A percentile compares a stretch with the other conserved stretches of the same genome.
Evolutionary conservation across 2,888 invertebrate genomes (phyloP).

Genomic region (Dinocampus coccinellae): DNA sequence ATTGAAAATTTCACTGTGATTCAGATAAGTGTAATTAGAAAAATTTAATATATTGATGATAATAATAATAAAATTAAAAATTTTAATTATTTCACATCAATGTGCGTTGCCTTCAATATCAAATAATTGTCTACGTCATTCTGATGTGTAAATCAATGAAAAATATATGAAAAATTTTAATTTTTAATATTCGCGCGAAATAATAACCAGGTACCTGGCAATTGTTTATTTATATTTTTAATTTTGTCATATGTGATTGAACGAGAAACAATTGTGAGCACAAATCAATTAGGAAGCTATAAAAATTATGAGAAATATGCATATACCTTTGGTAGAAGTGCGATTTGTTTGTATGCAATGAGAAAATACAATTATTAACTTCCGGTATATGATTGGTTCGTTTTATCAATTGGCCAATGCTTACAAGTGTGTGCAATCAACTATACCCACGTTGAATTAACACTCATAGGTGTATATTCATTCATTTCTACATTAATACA

Average conservation of each 20-base stretch:
- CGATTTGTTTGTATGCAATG: neutral
- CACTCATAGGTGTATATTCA: too few relatives aligned
- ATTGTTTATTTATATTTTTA: neutral
- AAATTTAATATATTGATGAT: neutral
- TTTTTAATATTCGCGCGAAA: slow-evolving; percentile 36
- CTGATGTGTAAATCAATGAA: slow-evolving; percentile 12
- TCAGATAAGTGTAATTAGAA: neutral
- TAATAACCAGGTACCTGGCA: slow-evolving; percentile 46
- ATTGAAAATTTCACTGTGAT: slow-evolving; percentile 22
- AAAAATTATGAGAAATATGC: neutral
- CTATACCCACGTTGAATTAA: neutral
- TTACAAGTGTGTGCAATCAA: slow-evolving; percentile 5
- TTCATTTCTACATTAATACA: too few relatives aligned
- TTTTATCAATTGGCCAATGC: slow-evolving; percentile 17
- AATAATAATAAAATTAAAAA: neutral
- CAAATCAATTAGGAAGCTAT: slow-evolving; percentile 3
- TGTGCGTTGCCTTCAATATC: neutral
- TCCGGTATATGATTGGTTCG: slow-evolving; percentile 7
- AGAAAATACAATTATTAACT: slow-evolving; percentile 1
- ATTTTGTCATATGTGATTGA: neutral
- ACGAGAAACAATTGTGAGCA: neutral
- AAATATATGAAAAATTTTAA: neutral
- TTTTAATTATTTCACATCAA: neutral
- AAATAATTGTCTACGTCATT: neutral
- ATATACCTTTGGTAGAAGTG: neutral